phyloP scores from a whole-genome alignment of 1,140 invertebrate genomes.

The Pogonus chalceus region DNA sequence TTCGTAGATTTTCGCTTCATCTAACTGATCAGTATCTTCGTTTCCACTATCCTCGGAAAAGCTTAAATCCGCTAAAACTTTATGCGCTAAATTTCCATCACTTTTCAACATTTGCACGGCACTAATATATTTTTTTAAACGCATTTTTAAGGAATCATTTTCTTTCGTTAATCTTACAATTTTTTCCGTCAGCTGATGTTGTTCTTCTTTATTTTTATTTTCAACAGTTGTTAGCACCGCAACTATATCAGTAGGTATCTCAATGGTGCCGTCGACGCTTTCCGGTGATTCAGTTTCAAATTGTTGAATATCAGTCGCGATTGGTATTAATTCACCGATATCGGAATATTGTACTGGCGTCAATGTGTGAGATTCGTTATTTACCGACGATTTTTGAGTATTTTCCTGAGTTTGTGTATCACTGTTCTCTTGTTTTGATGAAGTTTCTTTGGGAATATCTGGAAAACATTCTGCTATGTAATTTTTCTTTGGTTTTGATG shows the following conservation, averaged over 20 bases:
- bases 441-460: not conserved
- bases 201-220: conserved; percentile 28
- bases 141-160: conserved; percentile 79
- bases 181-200: conserved; percentile 23
- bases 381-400: not conserved
- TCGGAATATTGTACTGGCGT: conserved; percentile 37
- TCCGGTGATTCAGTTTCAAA: conserved; percentile 21
- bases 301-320: conserved; percentile 29
- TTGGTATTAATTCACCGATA: conserved; percentile 41
- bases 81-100: conserved; percentile 41
- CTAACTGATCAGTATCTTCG: conserved; percentile 43
- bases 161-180: conserved; percentile 48
- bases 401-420: not conserved
- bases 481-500: not conserved
- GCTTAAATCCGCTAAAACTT: conserved; percentile 27
- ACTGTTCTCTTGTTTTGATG: too few species aligned
- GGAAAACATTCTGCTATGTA: conserved; percentile 5
- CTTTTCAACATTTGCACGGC: conserved; percentile 75
- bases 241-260: conserved; percentile 32
- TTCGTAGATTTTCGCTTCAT: conserved; percentile 76
- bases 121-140: conserved; percentile 79
- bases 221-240: conserved; percentile 30
- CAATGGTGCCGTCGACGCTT: conserved; percentile 25
- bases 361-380: conserved; percentile 23
- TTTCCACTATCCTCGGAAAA: conserved; percentile 32